phyloP scores from a whole-genome alignment of 2,888 invertebrate genomes.

The Antheraea assamensis region DNA sequence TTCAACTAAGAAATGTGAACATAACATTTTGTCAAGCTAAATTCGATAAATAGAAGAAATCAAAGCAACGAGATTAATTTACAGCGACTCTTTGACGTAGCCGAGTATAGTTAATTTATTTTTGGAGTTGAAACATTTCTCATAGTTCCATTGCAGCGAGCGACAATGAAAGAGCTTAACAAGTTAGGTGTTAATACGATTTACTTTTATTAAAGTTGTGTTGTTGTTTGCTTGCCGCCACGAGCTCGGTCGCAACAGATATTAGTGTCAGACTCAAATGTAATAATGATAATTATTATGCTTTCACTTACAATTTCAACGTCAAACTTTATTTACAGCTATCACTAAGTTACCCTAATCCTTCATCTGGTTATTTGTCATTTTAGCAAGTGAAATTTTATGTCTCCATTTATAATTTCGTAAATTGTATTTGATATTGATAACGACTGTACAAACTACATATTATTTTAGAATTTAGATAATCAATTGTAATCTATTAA shows the following conservation, averaged over 20 bases:
- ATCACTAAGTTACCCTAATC: neutral
- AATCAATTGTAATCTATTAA: too few relatives aligned
- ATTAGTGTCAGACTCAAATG: constrained; percentile 46
- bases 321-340: neutral
- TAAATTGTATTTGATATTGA: too few relatives aligned
- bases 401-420: too few relatives aligned
- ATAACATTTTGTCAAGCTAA: neutral
- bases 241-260: constrained; percentile 43
- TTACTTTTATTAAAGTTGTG: constrained; percentile 69
- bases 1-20: neutral
- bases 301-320: constrained; percentile 30
- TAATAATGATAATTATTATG: constrained; percentile 44
- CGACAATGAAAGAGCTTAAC: constrained; percentile 57
- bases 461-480: too few relatives aligned
- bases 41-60: neutral
- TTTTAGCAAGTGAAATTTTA: neutral
- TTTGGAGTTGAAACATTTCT: constrained; percentile 23
- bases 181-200: constrained; percentile 66
- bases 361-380: neutral
- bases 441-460: too few relatives aligned
- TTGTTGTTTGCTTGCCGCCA: constrained; percentile 52
- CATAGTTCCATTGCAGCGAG: constrained; percentile 32
- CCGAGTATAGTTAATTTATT: constrained; percentile 25
- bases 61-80: neutral
- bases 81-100: neutral